Evolutionary conservation across 2,888 invertebrate species (phyloP), one percentile per base, ranked within the genome.

Genomic region (Schrankia costaestrigalis): DNA sequence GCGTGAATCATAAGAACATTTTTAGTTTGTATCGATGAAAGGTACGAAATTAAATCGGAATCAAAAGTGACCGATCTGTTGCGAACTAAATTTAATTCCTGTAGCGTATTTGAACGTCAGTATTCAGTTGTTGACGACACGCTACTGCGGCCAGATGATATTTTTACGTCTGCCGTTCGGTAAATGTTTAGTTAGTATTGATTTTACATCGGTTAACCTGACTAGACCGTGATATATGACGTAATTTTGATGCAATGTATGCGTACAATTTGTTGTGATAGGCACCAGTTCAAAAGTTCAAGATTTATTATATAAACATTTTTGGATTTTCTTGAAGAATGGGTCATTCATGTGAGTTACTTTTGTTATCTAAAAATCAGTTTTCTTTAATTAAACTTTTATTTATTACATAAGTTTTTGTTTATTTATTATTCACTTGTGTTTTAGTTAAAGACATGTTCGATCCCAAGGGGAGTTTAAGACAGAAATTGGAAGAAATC

Each of bases 401-500:
- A 26, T 31, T 10, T 24, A 32, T 31, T 18, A 4, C 29, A 32
- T 4, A 9, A 25, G 11, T 25, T 40, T 39, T 40, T 18, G 32
- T 32, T 37, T 33, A 1, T 9, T 32, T 46, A 22, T 5, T 38
- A 12, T 46, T 46, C 33, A 47, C 56, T 65, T 63, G 55, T 57
- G 46, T 78, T 81, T 62, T 84, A 86, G 86, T 87, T 45, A 77
- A 58, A 66, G 73, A 79, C 41, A 63, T 79, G 45, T 62, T 81
- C 59, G 71, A 67, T 51, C 71, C 78, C 9, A 80, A 77, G 35
- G 86, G 80, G 22, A 81, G 70, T 59, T 61, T 87, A 31, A 72
- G 85, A 39, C 89, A 90, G 49, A 92, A 92, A 63, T 83, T 95
- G 62, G 94, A 95, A 73, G 94, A 95, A 68, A 89, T 95, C 46